Evolutionary conservation across 2,888 invertebrate genomes (phyloP).

Genomic region (Protodeltote pygarga): DNA sequence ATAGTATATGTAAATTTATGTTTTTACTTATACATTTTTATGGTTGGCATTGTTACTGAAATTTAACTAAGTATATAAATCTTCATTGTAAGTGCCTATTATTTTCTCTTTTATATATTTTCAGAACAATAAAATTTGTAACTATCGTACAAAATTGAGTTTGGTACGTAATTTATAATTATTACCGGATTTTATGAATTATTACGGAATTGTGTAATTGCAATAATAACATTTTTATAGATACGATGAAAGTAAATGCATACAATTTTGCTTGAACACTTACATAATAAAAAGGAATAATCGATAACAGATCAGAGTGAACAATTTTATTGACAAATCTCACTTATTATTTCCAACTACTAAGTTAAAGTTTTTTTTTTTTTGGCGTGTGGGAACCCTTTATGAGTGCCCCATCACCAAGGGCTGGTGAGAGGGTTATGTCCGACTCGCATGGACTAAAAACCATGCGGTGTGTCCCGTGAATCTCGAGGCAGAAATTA

Average conservation of each 20-base stretch:
- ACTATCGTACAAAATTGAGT: not conserved
- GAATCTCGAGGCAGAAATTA: no score
- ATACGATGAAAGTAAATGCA: no score
- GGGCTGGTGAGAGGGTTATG: no score
- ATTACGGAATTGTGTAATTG: not conserved
- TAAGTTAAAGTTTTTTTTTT: no score
- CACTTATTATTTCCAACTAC: no score
- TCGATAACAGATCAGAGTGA: no score
- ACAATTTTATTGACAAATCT: no score
- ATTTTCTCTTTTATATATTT: constrained; percentile 5
- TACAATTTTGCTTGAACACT: no score
- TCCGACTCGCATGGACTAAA: no score
- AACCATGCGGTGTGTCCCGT: no score
- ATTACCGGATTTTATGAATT: not conserved
- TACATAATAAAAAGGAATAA: not conserved
- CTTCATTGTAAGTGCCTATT: not conserved
- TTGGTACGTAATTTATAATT: not conserved
- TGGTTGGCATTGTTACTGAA: not conserved
- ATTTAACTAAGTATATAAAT: not conserved
- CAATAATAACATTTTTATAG: not conserved
- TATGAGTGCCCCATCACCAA: no score
- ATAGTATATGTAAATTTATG: constrained; percentile 6
- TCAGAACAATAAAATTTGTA: not conserved
- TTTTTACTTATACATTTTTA: constrained; percentile 4
- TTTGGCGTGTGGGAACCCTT: no score